Percentiles rank a stretch among this genome's conserved stretches.
Evolutionary conservation across 2,113 vertebrate species (phyloP).

Genomic region (Halichoerus grypus): DNA sequence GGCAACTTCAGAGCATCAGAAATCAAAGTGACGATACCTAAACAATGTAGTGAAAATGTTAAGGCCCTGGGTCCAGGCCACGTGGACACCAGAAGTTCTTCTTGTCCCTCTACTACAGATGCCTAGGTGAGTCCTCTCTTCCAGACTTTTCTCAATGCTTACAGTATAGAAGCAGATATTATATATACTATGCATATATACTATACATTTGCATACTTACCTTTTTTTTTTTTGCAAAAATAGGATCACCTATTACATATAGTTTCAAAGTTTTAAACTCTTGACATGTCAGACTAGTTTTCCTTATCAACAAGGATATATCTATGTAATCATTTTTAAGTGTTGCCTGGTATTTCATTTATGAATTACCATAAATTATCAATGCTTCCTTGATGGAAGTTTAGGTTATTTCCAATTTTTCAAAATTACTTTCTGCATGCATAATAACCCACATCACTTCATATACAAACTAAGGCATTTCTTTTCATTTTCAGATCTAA

Average conservation of each 20-base stretch:
- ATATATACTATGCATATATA: background rate
- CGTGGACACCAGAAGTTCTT: background rate
- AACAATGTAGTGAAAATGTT: background rate
- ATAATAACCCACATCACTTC: conserved; percentile 43
- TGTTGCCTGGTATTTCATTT: background rate
- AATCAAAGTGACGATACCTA: background rate
- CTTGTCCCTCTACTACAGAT: background rate
- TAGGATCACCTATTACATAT: background rate
- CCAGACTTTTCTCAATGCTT: background rate
- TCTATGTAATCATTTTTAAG: background rate
- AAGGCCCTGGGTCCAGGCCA: background rate
- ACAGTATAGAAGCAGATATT: background rate
- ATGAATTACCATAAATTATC: conserved; percentile 59
- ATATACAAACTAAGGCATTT: conserved; percentile 55
- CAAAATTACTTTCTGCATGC: conserved; percentile 62
- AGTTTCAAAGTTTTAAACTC: conserved; percentile 4
- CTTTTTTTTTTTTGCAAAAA: background rate
- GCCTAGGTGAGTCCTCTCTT: background rate
- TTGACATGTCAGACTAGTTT: conserved; percentile 1
- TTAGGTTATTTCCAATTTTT: conserved; percentile 79
- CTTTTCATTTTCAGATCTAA: conserved; percentile 76
- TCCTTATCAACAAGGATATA: conserved; percentile 36
- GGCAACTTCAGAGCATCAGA: background rate
- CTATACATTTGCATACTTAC: background rate
- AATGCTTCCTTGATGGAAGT: conserved; percentile 51